Evolutionary conservation across 2,113 vertebrate species (phyloP), one percentile per base, ranked within the genome.

Genomic region (Rhinopithecus roxellana): DNA sequence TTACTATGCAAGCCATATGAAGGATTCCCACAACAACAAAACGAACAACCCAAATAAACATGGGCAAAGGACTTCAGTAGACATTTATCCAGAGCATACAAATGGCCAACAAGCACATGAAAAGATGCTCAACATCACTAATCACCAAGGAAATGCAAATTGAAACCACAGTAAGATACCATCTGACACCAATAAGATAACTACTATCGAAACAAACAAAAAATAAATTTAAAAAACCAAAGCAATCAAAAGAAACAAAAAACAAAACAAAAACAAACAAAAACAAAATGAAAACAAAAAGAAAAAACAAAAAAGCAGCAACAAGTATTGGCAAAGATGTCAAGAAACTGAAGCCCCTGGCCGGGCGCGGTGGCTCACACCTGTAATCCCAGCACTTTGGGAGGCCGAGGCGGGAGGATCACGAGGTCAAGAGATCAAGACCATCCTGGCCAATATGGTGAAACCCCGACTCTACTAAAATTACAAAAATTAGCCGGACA

Each of bases 361-460:
- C 64, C 30, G 30, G 30, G 30, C 30, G 0, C 30, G 0, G 30
- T 11, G 27, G 11, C 12, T 67, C 64, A 67, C 30, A 14, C 27
- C 64, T 67, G 30, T 32, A 67, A 67, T 67, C 30, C 64, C 30
- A 67, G 30, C 64, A 32, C 27, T 67, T 67, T 67, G 30, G 64
- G 13, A 67, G 6, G 30, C 64, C 2, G 0, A 67, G 30, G 30
- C 6, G 1, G 64, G 64, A 0, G 0, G 30, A 67, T 67, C 27
- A 12, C 5, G 10, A 30, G 61, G 10, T 6, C 64, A 67, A 7
- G 30, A 67, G 30, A 6, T 32, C 27, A 2, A 67, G 64, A 67
- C 30, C 25, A 67, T 12, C 30, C 64, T 32, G 27, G 64, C 12
- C 64, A 67, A 32, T 2, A 67, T 32, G 13, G 27, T 67, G 30